Evolutionary conservation across 64 coral and sea anemone species (phyloP), one percentile per base, ranked within the genome.

Genomic region (Stichodactyla helianthus): DNA sequence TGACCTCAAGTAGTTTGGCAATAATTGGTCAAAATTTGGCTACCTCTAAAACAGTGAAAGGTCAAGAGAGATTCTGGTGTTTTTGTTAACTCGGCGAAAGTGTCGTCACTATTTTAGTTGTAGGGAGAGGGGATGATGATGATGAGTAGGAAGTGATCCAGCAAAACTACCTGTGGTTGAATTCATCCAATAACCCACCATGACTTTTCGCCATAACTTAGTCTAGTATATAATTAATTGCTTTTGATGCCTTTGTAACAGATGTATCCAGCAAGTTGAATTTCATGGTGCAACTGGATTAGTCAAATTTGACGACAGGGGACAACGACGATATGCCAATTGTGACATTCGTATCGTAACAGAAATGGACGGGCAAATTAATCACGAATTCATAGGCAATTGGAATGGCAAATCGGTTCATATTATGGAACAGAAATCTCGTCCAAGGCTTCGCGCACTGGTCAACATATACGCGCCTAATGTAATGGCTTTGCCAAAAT

Each of bases 401-500:
- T 97, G 94, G 94, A 77, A 80, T 81, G 89, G 92, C 20, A 54
- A 52, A 15, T 58, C 54, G 44, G 76, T 97, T 11, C 52, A 11
- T 0, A 9, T 87, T 6, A 59, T 62, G 15, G 17, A 27, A 5
- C 59, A 87, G 51, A 84, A 18, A 1, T 51, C 85, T 26, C 58
- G 44, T 57, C 90, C 87, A 16, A 78, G 10, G 15, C 88, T 93
- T 55, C 88, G 86, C 22, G 92, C 91, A 58, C 88, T 97, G 19
- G 59, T 97, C 10, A 93, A 97, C 67, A 88, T 90, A 74, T 97
- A 97, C 27, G 91, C 94, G 0, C 94, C 94, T 6, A 97, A 90
- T 52, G 84, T 97, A 0, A 93, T 96, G 88, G 89, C 94, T 1
- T 28, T 93, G 22, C 84, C 88, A 10, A 89, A 89, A 53, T 27